Evolutionary conservation across 2,888 invertebrate species (phyloP), one percentile per base, ranked within the genome.

Genomic region (Dyspetes luteomarginatus): DNA sequence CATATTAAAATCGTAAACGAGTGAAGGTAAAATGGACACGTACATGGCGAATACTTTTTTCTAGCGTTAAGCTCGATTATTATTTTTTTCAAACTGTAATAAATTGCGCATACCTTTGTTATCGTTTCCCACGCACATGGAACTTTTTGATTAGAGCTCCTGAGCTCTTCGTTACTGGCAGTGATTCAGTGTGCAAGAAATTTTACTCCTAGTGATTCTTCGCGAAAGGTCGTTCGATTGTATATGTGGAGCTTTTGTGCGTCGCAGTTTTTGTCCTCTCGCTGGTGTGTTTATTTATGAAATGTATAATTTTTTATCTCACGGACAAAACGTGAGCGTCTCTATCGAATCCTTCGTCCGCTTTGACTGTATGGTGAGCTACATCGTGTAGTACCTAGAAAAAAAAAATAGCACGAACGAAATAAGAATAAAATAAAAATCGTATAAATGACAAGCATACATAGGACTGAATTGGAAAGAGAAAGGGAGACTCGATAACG

Each of bases 341-440:
- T 52, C 56, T 71, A 67, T 80, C 68, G 78, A 82, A 72, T 82
- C 58, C 81, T 75, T 83, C 84, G 78, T 85, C 84, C 83, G 84
- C 78, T 83, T 36, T 79, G 65, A 62, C 75, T 82, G 60, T n/a
- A n/a, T 56, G 69, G 64, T 82, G 78, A 84, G 76, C 83, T 86
- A 85, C 87, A 87, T 86, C 85, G 84, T 88, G 82, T 65, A 67
- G 82, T 84, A 82, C 74, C 72, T 74, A 80, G 4, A 71, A 71
- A 74, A 50, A 74, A 28, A 28, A 19, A 36, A 64, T 15, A 58
- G 56, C 22, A 72, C 30, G 24, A 69, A 74, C 9, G 19, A 58
- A 12, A 30, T 52, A 52, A 45, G 15, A 9, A 30, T 48, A 1
- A 55, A 41, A 17, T 9, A 2, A 36, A 75, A 43, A 68, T 43